These are phyloP conservation scores for Gymnoscopelus microlampas DNA, from an alignment of 2,797 vertebrate genomes.

Conservation along the genomic window DNA sequence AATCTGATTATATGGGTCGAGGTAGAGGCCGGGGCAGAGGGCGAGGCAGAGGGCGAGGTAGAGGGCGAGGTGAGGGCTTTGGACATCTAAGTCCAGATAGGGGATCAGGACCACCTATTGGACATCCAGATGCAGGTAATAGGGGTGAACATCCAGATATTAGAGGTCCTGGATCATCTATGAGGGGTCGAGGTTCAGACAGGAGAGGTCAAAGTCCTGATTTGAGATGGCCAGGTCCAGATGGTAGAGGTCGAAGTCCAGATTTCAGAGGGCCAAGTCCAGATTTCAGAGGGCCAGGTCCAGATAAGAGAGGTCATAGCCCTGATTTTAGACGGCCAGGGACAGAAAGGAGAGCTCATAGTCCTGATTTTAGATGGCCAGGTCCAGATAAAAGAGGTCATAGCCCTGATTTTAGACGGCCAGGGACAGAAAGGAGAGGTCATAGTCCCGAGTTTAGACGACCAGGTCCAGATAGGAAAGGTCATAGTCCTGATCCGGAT, in stretches of 20 bases:
- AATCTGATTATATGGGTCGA: constrained; percentile 18
- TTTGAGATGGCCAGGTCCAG: constrained; percentile 7
- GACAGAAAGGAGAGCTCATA: no score
- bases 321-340: background rate
- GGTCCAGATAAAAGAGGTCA: background rate
- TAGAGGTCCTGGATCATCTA: background rate
- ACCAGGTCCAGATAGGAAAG: no score
- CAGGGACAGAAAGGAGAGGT: background rate
- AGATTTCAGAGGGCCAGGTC: constrained; percentile 7
- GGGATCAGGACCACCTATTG: background rate
- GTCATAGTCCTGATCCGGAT: no score
- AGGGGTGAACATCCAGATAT: background rate
- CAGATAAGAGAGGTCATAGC: background rate
- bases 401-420: background rate
- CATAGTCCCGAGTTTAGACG: no score
- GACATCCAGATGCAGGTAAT: background rate
- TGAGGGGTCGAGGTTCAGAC: background rate
- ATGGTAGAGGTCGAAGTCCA: background rate
- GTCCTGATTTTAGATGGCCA: background rate
- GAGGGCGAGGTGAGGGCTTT: constrained; percentile 1
- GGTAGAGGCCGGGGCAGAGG: constrained; percentile 18
- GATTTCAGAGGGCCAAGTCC: background rate
- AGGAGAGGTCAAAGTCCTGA: background rate
- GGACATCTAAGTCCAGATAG: background rate
- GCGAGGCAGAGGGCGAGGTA: constrained; percentile 12